Evolutionary conservation across 1,140 invertebrate species (phyloP).

Genomic region (Anagrus nilaparvatae): DNA sequence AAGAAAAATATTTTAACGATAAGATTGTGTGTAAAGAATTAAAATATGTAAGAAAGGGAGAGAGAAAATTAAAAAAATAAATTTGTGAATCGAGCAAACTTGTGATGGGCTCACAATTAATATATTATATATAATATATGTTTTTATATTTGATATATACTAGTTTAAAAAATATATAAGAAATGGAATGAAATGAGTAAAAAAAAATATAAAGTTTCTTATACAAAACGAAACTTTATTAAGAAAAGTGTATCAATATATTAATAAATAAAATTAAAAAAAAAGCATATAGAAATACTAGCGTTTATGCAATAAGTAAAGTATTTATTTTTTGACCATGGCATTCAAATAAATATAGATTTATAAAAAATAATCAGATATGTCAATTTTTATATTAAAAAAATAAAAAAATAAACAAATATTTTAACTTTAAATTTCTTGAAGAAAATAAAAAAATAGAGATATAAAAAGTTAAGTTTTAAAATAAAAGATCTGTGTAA

Average conservation of each 20-base stretch:
- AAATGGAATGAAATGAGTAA: conserved; percentile 23
- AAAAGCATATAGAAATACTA: too few species aligned
- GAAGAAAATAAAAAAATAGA: conserved; percentile 20
- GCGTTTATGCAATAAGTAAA: too few species aligned
- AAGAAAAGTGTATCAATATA: too few species aligned
- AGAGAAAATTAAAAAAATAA: conserved; percentile 30
- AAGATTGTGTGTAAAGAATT: conserved; percentile 24
- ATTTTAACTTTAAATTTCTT: conserved; percentile 25
- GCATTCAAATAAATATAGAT: conserved; percentile 20
- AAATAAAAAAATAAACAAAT: conserved; percentile 28
- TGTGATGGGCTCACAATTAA: conserved; percentile 32
- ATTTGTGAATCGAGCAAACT: conserved; percentile 35
- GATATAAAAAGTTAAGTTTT: conserved; percentile 20
- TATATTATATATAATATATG: too few species aligned
- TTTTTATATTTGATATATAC: conserved; percentile 42
- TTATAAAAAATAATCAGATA: conserved; percentile 2
- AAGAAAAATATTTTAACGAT: too few species aligned
- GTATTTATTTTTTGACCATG: conserved; percentile 40
- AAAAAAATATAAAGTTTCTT: too few species aligned
- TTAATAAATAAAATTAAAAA: conserved; percentile 7
- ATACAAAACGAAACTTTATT: too few species aligned
- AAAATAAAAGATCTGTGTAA: conserved; percentile 19
- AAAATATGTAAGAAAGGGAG: conserved; percentile 15
- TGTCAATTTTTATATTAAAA: too few species aligned
- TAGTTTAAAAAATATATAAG: conserved; percentile 34